A percentile compares a stretch with the other conserved stretches of the same genome.
phyloP scores from a whole-genome alignment of 2,888 invertebrate genomes.

The Pseudolycoriella hygida region DNA sequence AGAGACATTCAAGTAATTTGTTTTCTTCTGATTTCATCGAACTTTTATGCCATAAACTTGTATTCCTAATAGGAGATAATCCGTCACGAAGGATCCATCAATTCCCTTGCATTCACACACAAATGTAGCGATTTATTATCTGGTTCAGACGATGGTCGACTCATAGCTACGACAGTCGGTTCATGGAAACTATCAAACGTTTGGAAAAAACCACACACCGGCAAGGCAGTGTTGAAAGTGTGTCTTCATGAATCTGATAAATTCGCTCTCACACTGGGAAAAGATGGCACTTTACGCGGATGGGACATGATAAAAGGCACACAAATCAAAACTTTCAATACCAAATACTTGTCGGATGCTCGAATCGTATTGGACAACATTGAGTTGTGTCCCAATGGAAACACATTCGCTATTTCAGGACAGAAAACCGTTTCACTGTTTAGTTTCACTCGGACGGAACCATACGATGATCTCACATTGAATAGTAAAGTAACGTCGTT shows the following conservation, averaged over 20 bases:
- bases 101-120: conserved; percentile 56
- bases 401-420: conserved; percentile 56
- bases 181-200: conserved; percentile 75
- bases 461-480: conserved; percentile 47
- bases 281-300: conserved; percentile 66
- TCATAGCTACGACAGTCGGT: conserved; percentile 63
- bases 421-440: conserved; percentile 62
- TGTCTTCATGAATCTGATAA: conserved; percentile 81
- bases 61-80: conserved; percentile 31
- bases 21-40: too few species aligned
- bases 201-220: conserved; percentile 72
- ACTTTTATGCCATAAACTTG: too few species aligned
- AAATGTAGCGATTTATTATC: conserved; percentile 64
- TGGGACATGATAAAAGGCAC: conserved; percentile 92
- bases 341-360: not conserved
- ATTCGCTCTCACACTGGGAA: conserved; percentile 69
- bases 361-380: not conserved
- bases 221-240: conserved; percentile 50
- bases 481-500: conserved; percentile 50
- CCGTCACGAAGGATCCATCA: conserved; percentile 71
- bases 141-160: conserved; percentile 67
- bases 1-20: conserved; percentile 50
- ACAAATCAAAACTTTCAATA: conserved; percentile 29
- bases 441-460: conserved; percentile 57
- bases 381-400: conserved; percentile 60